These are phyloP conservation scores for Mechanitis messenoides DNA, from an alignment of 2,888 invertebrate genomes.

Conservation along the genomic window DNA sequence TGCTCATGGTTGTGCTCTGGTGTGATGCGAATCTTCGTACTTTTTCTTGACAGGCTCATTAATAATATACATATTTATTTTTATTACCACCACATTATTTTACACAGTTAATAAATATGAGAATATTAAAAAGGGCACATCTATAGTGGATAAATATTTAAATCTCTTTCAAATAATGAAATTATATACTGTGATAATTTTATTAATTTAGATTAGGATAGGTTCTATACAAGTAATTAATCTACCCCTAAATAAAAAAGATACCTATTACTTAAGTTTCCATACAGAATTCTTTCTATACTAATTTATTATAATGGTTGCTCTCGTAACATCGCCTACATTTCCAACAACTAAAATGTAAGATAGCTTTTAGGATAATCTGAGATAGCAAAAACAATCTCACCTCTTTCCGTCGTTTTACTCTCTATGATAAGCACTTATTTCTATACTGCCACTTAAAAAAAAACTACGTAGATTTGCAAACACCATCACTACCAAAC, in stretches of 20 bases:
- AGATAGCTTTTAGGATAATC: too few species aligned
- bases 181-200: constrained; percentile 6
- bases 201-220: constrained; percentile 6
- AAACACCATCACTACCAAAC: constrained; percentile 56
- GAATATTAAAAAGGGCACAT: too few species aligned
- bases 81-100: not conserved
- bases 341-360: too few species aligned
- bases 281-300: too few species aligned
- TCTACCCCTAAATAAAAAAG: not conserved
- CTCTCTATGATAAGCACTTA: not conserved
- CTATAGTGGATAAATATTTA: constrained; percentile 1
- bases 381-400: too few species aligned
- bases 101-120: too few species aligned
- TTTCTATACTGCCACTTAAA: not conserved
- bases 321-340: too few species aligned
- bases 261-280: too few species aligned
- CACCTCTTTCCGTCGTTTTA: not conserved
- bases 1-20: constrained; percentile 69
- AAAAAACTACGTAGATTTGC: constrained; percentile 52
- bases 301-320: too few species aligned
- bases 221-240: not conserved
- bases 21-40: constrained; percentile 30
- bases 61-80: not conserved
- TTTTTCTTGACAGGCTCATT: constrained; percentile 13
- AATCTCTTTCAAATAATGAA: constrained; percentile 1